Conservation (phyloP, 2,113 vertebrate genomes). For the Oncorhynchus gorbuscha region DNA sequence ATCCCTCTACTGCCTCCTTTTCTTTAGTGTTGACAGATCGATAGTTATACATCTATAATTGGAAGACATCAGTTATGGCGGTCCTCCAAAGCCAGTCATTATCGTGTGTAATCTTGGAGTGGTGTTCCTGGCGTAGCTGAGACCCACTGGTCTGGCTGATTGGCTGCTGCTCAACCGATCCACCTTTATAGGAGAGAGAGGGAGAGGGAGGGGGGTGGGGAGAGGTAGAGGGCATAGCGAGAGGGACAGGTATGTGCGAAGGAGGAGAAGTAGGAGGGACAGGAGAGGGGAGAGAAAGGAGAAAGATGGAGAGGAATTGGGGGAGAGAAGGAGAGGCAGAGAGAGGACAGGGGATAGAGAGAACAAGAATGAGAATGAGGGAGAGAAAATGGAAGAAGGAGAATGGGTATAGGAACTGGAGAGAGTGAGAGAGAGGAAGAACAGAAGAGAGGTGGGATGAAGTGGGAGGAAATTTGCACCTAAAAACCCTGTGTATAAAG, state of each 20-base stretch:
- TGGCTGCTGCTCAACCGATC: slow-evolving; percentile 32
- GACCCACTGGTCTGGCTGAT: slow-evolving; percentile 42
- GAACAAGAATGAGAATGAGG: neutral
- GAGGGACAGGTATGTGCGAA: neutral
- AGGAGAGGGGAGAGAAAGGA: neutral
- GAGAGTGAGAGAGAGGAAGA: neutral
- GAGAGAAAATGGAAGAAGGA: neutral
- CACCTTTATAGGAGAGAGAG: slow-evolving; percentile 19
- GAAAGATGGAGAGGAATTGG: neutral
- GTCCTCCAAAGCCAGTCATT: slow-evolving; percentile 78
- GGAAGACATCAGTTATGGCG: slow-evolving; percentile 73
- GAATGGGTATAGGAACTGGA: neutral
- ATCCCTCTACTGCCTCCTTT: neutral
- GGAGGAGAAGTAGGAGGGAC: neutral
- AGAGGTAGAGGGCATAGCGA: neutral
- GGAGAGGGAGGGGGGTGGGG: neutral
- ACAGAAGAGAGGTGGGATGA: neutral
- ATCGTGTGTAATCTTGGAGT: slow-evolving; percentile 73
- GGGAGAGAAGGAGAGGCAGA: neutral
- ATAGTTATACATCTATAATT: slow-evolving; percentile 79
- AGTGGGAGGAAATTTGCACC: neutral
- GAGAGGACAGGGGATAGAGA: neutral
- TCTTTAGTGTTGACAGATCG: slow-evolving; percentile 67
- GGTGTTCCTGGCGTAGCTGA: slow-evolving; percentile 45
- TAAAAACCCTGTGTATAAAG: neutral